A percentile compares a stretch with the other conserved stretches of the same genome.
These are phyloP conservation scores for Tubiluchus corallicola DNA, from an alignment of 2,888 invertebrate species.

Conservation along the genomic window DNA sequence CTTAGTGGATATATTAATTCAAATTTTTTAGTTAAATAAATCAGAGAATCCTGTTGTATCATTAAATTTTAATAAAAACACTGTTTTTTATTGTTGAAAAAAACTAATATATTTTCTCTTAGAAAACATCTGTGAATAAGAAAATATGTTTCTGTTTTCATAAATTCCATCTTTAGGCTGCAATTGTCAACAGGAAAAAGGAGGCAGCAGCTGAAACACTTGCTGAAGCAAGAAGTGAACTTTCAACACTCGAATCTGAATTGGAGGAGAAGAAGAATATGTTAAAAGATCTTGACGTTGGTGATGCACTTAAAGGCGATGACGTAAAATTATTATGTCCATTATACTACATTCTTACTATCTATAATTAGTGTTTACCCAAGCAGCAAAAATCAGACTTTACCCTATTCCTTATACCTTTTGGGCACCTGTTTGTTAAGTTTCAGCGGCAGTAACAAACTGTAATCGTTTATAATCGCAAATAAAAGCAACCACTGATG, in stretches of 20 bases:
- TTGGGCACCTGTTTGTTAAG: too few species aligned
- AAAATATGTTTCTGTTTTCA: neutral
- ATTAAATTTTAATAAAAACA: neutral
- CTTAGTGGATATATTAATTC: too few species aligned
- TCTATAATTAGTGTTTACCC: too few species aligned
- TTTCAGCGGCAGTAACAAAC: too few species aligned
- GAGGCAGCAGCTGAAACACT: constrained; percentile 49
- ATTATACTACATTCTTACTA: too few species aligned
- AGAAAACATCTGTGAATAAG: neutral
- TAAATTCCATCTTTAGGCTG: constrained; percentile 32
- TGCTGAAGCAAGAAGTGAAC: constrained; percentile 42
- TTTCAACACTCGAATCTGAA: constrained; percentile 41
- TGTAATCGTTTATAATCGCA: too few species aligned
- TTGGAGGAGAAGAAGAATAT: constrained; percentile 36
- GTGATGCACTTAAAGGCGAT: constrained; percentile 52
- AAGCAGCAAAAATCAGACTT: too few species aligned
- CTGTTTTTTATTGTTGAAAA: too few species aligned
- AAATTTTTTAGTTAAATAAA: constrained; percentile 8
- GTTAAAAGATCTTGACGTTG: constrained; percentile 36
- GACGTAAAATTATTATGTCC: constrained; percentile 29
- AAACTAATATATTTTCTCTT: neutral
- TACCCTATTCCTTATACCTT: too few species aligned
- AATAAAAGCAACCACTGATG: too few species aligned
- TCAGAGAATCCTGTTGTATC: neutral
- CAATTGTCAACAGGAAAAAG: constrained; percentile 58